Evolutionary conservation across 2,113 vertebrate species (phyloP), one percentile per base, ranked within the genome.

Genomic region (Elephantulus edwardii): DNA sequence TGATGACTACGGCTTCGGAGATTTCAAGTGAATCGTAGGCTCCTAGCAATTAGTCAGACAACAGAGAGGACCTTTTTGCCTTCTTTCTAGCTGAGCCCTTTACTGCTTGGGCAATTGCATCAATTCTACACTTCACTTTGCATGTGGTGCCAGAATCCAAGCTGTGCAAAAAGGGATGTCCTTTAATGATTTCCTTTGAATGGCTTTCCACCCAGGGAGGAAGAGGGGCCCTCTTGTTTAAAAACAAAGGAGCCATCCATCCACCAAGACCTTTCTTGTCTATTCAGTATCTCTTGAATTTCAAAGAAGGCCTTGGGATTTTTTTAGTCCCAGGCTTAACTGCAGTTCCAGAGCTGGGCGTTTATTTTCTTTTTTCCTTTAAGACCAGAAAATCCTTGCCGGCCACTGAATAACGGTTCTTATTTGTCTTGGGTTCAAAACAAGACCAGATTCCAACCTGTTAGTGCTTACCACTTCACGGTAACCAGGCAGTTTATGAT

Each of bases 201-300:
- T 94, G 60, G 46, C 88, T 88, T 91, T 88, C 94, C 93, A 91
- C 91, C 79, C 50, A 62, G 75, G 85, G 91, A 94, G 83, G 91
- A 96, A 93, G 83, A 96, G 91, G 88, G 88, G 83, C 76, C 68
- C 95, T 94, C 95, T 96, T 96, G 96, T 96, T 93, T 88, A 81
- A 76, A 96, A 74, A 96, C 95, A 96, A 96, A 96, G 90, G 90
- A 91, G 83, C 90, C 88, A 95, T 95, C 95, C 94, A 96, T 91
- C 86, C 88, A 85, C 93, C 80, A 75, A 93, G 96, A 88, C 76
- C 88, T 96, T 93, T 96, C 88, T 96, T 95, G 86, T 92, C 89
- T 48, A 52, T 64, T 56, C 95, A 95, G 91, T 58, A 80, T 96
- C 91, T 91, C 86, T 94, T 96, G 93, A 94, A 94, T 96, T 93